Evolutionary conservation across 2,113 vertebrate genomes (phyloP), one percentile per base, ranked within the genome.

Genomic region (Pao palembangensis): DNA sequence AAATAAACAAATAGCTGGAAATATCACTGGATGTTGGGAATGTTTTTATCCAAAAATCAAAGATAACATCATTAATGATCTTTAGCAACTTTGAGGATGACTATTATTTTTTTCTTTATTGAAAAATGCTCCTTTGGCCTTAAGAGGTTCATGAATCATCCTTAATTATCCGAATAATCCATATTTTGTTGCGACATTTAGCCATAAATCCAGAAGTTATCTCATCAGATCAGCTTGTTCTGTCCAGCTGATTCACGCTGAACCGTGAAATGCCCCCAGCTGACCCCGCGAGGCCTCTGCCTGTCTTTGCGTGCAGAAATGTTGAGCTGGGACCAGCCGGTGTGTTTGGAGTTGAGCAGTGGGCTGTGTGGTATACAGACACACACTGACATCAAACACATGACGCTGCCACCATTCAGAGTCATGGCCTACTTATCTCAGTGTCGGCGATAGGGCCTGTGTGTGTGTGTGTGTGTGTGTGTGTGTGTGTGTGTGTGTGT

Each of bases 391-490:
- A 79, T 87, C 82, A 88, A 87, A 89, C 80, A 81, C 77, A 73
- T 72, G 74, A 84, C 85, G 85, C 79, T 82, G 75, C 75, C 85
- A 86, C 72, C 81, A 85, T 89, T 87, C 79, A 83, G 65, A 79
- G 67, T 76, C 68, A 55, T 82, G 84, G 84, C 88, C 87, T 87
- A 83, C 77, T 87, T 87, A 46, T 69, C 67, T 53, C 15, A 34
- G 50, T 63, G 31, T 66, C 23, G 57, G n/a, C 4, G 31, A 34
- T 47, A 15, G 51, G 43, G 12, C 38, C 54, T 42, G 2, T 54
- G 31, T 67, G 25, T 70, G 31, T 69, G 56, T 51, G 18, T 67
- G 8, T 49, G 23, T 15, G 12, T 19, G 11, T 38, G 46, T 48
- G 6, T 17, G 46, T 47, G 4, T 47, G 46, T 47, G 4, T 17